These are phyloP conservation scores for Progne subis DNA, from an alignment of 2,113 vertebrate species.

Conservation along the genomic window DNA sequence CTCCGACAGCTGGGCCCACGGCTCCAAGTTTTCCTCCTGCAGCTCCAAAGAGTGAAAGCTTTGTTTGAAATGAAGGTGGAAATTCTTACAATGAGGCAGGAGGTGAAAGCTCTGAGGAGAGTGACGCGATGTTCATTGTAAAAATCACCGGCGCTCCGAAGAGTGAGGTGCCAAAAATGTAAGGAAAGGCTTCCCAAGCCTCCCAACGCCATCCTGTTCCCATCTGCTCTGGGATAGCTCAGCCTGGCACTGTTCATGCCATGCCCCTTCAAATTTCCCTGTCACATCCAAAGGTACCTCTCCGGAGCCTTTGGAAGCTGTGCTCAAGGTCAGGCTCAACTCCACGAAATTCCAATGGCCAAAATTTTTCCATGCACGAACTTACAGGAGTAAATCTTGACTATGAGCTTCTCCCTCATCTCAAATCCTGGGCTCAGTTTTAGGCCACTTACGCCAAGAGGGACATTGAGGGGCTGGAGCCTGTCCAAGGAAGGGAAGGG, in stretches of 20 bases:
- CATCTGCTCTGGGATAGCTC: background rate
- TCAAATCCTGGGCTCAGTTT: background rate
- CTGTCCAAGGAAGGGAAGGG: accelerated
- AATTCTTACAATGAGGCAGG: background rate
- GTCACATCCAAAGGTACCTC: background rate
- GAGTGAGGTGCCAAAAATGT: background rate
- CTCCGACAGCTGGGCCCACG: slow-evolving; percentile 34
- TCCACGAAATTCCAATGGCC: background rate
- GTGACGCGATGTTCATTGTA: background rate
- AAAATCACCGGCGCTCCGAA: background rate
- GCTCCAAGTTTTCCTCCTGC: slow-evolving; percentile 12
- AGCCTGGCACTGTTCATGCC: background rate
- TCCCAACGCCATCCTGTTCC: background rate
- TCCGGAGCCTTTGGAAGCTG: background rate
- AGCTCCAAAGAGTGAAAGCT: slow-evolving; percentile 19
- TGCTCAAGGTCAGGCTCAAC: background rate
- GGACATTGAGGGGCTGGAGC: accelerated
- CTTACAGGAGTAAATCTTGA: accelerated
- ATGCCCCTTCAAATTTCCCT: accelerated
- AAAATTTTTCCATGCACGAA: accelerated
- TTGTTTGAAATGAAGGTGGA: slow-evolving; percentile 11
- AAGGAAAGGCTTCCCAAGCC: background rate
- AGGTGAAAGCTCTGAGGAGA: background rate
- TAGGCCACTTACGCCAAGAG: background rate
- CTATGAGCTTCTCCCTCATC: background rate